Evolutionary conservation across 2,888 invertebrate species (phyloP).

Genomic region (Tiliacea aurago): DNA sequence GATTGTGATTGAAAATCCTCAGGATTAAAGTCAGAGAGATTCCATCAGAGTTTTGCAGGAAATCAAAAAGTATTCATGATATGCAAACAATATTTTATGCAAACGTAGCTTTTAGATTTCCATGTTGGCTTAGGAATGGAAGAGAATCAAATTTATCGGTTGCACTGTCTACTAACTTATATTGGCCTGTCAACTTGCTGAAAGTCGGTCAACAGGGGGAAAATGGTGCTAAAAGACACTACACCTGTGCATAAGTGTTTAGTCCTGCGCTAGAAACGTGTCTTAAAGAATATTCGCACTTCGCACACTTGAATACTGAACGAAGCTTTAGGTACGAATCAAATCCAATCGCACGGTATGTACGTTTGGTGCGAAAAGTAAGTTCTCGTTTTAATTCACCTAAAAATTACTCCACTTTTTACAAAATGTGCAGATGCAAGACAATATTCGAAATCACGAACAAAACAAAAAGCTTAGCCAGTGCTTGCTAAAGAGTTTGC

Average conservation of each 20-base stretch:
- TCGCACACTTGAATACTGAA: neutral
- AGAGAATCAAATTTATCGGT: constrained; percentile 21
- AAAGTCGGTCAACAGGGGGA: constrained; percentile 27
- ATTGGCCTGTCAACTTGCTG: constrained; percentile 16
- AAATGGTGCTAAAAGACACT: neutral
- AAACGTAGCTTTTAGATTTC: constrained; percentile 6
- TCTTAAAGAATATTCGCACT: neutral
- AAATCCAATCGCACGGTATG: neutral
- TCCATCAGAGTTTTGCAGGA: constrained; percentile 39
- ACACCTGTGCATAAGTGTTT: constrained; percentile 11
- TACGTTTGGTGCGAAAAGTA: neutral
- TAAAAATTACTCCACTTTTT: neutral
- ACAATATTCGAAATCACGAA: neutral
- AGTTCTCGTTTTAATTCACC: neutral
- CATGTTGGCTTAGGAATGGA: constrained; percentile 7
- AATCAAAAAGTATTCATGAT: constrained; percentile 44
- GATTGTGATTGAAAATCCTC: constrained; percentile 60
- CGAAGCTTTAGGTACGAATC: neutral
- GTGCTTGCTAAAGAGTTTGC: neutral
- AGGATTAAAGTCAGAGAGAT: constrained; percentile 46
- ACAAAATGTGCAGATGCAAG: neutral
- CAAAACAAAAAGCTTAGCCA: neutral
- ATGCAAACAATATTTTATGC: constrained; percentile 32
- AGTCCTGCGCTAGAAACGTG: neutral
- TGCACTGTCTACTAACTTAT: constrained; percentile 22